Evolutionary conservation across 1,140 invertebrate species (phyloP).

Genomic region (Aphidius gifuensis): DNA sequence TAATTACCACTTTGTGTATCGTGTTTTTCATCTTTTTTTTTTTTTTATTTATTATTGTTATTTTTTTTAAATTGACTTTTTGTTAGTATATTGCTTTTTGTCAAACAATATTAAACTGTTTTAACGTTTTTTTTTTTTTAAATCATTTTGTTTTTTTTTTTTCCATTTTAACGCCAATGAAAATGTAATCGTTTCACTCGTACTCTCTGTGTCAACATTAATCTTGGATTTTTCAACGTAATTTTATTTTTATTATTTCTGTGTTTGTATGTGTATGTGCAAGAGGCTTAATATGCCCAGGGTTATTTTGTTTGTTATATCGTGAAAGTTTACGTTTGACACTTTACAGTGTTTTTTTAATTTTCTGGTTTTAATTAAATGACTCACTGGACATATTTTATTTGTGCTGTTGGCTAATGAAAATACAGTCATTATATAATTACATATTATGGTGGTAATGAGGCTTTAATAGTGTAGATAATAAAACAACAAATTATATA

Average conservation of each 20-base stretch:
- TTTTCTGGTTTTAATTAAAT: too few relatives aligned
- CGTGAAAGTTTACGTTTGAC: slow-evolving; percentile 3
- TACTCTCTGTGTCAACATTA: slow-evolving; percentile 15
- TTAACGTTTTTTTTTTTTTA: background rate
- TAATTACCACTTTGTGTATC: slow-evolving; percentile 7
- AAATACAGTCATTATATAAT: too few relatives aligned
- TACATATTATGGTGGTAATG: too few relatives aligned
- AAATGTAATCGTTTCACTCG: slow-evolving; percentile 15
- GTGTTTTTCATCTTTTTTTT: too few relatives aligned
- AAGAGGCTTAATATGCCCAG: background rate
- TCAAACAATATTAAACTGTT: slow-evolving; percentile 6
- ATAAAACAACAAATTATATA: too few relatives aligned
- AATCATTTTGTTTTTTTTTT: background rate
- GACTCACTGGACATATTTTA: too few relatives aligned
- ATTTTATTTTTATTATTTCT: slow-evolving; percentile 6
- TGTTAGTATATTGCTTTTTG: background rate
- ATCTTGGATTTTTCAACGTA: background rate
- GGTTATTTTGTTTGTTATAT: slow-evolving; percentile 2
- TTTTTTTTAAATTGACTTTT: background rate
- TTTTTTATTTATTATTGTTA: background rate
- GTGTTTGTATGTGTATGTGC: background rate
- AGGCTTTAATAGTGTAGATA: too few relatives aligned
- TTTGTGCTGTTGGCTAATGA: too few relatives aligned
- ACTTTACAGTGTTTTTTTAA: too few relatives aligned
- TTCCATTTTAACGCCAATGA: slow-evolving; percentile 10